Evolutionary conservation across 2,113 vertebrate species (phyloP).

Genomic region (Girardinichthys multiradiatus): DNA sequence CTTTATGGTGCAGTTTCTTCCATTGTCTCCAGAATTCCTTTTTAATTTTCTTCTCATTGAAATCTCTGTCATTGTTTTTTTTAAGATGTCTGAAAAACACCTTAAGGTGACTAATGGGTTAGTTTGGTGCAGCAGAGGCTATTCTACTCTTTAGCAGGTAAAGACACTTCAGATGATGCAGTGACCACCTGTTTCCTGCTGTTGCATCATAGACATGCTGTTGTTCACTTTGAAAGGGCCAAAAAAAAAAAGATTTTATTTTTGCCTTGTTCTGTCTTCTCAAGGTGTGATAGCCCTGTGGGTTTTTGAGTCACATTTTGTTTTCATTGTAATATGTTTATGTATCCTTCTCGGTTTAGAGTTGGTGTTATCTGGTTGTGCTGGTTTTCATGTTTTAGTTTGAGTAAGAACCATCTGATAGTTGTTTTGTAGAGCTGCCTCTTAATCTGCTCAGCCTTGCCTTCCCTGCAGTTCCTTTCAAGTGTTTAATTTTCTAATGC

Average conservation of each 20-base stretch:
- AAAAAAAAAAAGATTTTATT: conserved; percentile 38
- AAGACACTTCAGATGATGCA: conserved; percentile 30
- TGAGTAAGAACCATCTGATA: background rate
- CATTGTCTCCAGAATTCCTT: conserved; percentile 7
- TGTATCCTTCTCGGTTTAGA: background rate
- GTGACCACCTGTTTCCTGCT: conserved; percentile 53
- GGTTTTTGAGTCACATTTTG: background rate
- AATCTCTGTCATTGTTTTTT: conserved; percentile 22
- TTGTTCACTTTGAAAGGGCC: conserved; percentile 59
- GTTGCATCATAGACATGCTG: conserved; percentile 59
- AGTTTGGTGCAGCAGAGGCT: conserved; percentile 3
- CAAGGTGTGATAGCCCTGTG: background rate
- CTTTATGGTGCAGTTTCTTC: conserved; percentile 21
- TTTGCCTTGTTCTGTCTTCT: background rate
- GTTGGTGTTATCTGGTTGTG: background rate
- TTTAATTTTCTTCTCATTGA: background rate
- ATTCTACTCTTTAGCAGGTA: conserved; percentile 24
- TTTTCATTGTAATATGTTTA: background rate
- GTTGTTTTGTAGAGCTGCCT: background rate
- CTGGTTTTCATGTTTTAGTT: background rate
- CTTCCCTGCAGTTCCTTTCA: too few relatives aligned
- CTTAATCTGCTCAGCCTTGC: background rate
- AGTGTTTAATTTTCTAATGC: background rate
- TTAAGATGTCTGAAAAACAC: conserved; percentile 14
- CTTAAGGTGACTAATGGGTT: conserved; percentile 32